Base-by-base conservation (phyloP, 2,113 vertebrate species). In the Cynocephalus volans region DNA sequence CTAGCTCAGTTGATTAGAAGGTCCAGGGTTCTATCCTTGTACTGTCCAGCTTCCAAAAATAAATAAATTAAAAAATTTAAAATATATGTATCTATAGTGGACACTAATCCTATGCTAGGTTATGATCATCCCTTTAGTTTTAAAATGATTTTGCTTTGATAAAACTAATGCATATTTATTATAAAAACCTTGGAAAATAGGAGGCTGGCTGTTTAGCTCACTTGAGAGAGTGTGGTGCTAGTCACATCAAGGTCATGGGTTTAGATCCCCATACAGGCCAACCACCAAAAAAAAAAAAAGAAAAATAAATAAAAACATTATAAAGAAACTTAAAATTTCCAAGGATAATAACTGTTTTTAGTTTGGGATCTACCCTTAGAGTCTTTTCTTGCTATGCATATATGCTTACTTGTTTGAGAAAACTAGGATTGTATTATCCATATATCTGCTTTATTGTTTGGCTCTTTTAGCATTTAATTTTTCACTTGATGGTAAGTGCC, bases 371-470 rank as follows among this genome's bases (percentile, higher is more conserved):
- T 70, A 45, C 85, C 48, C 56, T 52, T 52, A 92, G 11, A 72
- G 33, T 69, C 26, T 72, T 85, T 93, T 91, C 60, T 28, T 67
- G 18, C 54, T 54, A 60, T 48, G 5, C 19, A 75, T 45, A 52
- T 79, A 79, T 28, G 54, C 33, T 11, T 56, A 64, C 69, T 79
- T 91, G 18, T 93, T 82, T 96, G 67, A 31, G 45, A 95, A 82
- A 94, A 58, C 1, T 10, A 56, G 33, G 13, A 24, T 80, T n/a
- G 28, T 70, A 84, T 76, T 77, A 33, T n/a, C 79, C 10, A 75
- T 36, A 6, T n/a, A 65, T 48, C 12, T 88, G 60, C 36, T 65
- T 54, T 48, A 69, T 58, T 65, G n/a, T 45, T 73, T 8, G 13
- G 8, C 23, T 73, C 11, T 70, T 86, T 91, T 75, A 58, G 24